Percentiles rank a stretch among this genome's conserved stretches.
phyloP scores from a whole-genome alignment of 2,888 invertebrate species.

The Leptodirus hochenwartii region DNA sequence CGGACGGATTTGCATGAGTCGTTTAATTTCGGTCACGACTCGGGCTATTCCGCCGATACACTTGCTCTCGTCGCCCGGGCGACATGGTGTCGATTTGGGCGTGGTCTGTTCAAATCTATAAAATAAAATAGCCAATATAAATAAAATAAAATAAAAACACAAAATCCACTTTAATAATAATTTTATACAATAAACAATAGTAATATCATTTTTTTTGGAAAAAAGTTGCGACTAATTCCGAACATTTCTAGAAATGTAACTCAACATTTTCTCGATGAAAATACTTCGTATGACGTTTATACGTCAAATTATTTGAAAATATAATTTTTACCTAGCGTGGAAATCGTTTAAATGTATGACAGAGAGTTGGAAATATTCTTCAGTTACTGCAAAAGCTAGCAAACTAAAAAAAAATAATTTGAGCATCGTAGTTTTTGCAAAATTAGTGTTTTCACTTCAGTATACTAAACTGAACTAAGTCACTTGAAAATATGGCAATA shows the following conservation, averaged over 20 bases:
- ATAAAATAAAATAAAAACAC: no score
- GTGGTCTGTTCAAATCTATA: conserved; percentile 37
- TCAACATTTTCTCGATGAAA: no score
- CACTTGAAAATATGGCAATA: no score
- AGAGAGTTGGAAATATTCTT: conserved; percentile 33
- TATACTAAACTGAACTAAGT: conserved; percentile 3
- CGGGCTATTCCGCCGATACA: conserved; percentile 57
- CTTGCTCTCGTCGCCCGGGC: conserved; percentile 21
- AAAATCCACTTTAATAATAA: conserved; percentile 1
- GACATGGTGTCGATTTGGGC: conserved; percentile 33
- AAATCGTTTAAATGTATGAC: conserved; percentile 40
- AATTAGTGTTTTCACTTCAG: no score
- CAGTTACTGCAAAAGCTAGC: conserved; percentile 10
- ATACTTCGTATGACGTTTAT: no score
- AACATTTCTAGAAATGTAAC: no score
- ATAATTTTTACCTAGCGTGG: conserved; percentile 31
- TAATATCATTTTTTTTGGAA: no score
- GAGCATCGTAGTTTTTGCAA: no score
- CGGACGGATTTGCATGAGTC: conserved; percentile 29
- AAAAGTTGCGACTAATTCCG: not conserved
- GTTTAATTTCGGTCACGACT: conserved; percentile 35
- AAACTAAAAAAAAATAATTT: no score
- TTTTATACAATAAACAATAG: not conserved
- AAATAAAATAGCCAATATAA: conserved; percentile 3
- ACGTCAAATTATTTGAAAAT: conserved; percentile 5